A percentile compares a stretch with the other conserved stretches of the same genome.
phyloP scores from a whole-genome alignment of 2,113 vertebrate species.

The Salvelinus alpinus region DNA sequence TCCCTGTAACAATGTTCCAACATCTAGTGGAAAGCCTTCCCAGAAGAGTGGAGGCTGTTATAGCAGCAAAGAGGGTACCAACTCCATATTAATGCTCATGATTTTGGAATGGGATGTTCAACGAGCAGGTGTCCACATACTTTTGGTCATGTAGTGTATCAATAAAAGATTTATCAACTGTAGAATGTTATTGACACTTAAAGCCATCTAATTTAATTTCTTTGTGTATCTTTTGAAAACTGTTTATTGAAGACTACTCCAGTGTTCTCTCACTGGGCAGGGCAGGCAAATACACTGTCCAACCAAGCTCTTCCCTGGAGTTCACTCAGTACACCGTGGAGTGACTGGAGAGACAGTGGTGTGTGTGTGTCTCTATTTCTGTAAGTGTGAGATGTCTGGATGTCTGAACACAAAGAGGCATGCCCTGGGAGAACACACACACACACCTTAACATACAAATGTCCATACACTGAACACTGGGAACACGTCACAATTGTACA shows the following conservation, averaged over 20 bases:
- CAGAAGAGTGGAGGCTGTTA: no score
- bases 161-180: neutral
- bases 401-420: slow-evolving; percentile 55
- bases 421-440: slow-evolving; percentile 46
- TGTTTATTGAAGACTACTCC: neutral
- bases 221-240: no score
- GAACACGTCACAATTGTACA: neutral
- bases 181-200: neutral
- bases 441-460: slow-evolving; percentile 20
- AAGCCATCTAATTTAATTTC: neutral
- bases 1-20: no score
- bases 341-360: slow-evolving; percentile 42
- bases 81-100: no score
- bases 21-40: no score
- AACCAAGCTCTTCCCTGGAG: neutral
- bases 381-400: slow-evolving; percentile 59
- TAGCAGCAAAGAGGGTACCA: no score
- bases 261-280: neutral
- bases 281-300: neutral
- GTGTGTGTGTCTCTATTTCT: slow-evolving; percentile 59
- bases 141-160: neutral
- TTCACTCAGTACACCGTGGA: slow-evolving; percentile 23
- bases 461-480: neutral
- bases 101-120: no score
- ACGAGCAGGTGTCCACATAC: no score